phyloP scores from a whole-genome alignment of 2,888 invertebrate genomes.

The Tenthredo distinguenda region DNA sequence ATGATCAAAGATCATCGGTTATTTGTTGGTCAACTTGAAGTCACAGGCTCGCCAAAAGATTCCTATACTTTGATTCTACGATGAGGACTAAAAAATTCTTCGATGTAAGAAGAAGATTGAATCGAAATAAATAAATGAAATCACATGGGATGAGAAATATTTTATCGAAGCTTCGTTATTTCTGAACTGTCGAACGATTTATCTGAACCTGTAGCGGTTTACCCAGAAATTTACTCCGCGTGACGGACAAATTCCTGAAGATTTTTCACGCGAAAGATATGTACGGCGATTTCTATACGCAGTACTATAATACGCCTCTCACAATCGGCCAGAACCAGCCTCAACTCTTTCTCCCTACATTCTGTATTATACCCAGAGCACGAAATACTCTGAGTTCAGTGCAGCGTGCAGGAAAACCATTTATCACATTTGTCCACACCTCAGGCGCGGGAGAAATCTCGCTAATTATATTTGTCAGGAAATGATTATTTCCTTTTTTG shows the following conservation, averaged over 20 bases:
- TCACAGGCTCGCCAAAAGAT: neutral
- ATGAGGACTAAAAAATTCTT: neutral
- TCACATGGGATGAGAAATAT: neutral
- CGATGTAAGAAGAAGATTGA: neutral
- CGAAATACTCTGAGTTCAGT: slow-evolving; percentile 27
- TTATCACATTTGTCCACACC: slow-evolving; percentile 36
- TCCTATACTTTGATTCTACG: neutral
- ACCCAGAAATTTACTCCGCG: slow-evolving; percentile 37
- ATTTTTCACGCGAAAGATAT: slow-evolving; percentile 25
- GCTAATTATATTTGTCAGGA: slow-evolving; percentile 1
- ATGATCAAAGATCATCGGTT: neutral
- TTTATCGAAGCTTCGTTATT: neutral
- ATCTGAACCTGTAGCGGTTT: neutral
- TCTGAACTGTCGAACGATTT: neutral
- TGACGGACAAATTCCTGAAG: slow-evolving; percentile 9
- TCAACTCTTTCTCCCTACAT: slow-evolving; percentile 36
- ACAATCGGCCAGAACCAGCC: slow-evolving; percentile 28
- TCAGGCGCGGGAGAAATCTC: neutral
- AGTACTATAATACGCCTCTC: slow-evolving; percentile 6
- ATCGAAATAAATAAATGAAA: neutral
- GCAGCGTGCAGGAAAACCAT: slow-evolving; percentile 40
- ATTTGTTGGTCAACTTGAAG: neutral
- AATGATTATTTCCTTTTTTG: neutral
- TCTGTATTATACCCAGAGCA: neutral
- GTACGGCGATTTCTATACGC: slow-evolving; percentile 13